phyloP scores from a whole-genome alignment of 2,113 vertebrate genomes.

The Bombycilla garrulus region DNA sequence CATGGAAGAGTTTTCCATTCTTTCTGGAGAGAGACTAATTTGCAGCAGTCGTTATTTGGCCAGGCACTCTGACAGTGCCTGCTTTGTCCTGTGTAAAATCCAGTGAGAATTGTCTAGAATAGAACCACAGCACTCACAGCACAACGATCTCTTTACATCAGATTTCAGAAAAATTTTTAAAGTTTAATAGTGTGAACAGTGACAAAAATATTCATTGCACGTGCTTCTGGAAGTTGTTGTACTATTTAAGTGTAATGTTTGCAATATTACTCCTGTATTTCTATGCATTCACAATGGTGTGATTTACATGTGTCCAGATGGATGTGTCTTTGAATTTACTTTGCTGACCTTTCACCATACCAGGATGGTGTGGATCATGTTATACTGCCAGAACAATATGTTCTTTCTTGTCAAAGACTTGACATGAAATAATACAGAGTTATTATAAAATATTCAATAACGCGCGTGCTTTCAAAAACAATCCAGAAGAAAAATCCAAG shows the following conservation, averaged over 20 bases:
- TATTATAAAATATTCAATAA: background rate
- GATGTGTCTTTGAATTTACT: background rate
- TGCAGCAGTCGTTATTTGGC: background rate
- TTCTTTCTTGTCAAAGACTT: background rate
- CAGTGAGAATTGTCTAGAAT: background rate
- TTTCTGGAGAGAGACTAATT: background rate
- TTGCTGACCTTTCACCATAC: background rate
- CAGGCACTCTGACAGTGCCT: background rate
- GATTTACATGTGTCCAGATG: background rate
- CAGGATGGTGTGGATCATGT: background rate
- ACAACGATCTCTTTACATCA: background rate
- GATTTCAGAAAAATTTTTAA: background rate
- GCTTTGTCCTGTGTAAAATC: background rate
- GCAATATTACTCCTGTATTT: background rate
- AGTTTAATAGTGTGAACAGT: background rate
- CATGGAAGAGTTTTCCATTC: background rate
- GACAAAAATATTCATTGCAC: background rate
- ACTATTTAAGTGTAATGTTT: background rate
- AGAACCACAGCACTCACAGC: background rate
- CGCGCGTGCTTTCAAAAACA: background rate
- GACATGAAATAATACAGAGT: background rate
- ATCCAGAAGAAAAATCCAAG: background rate
- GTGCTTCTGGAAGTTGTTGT: background rate
- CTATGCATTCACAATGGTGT: rapidly evolving
- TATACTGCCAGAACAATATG: background rate